Base-by-base conservation (phyloP, 2,888 invertebrate genomes). In the Pristionchus japonicus region DNA sequence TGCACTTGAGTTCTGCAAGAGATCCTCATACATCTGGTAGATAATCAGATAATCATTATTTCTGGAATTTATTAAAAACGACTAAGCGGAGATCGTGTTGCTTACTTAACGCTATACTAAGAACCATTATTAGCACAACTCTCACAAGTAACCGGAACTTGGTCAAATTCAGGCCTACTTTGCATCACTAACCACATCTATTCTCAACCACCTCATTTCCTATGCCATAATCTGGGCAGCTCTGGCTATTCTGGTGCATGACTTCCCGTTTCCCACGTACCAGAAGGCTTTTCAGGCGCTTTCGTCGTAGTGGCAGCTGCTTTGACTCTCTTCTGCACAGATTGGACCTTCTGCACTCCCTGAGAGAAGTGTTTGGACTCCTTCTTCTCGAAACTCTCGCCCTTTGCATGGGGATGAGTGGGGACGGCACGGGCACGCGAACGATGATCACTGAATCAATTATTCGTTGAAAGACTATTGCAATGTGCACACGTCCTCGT, bases 391-490 rank as follows among this genome's bases (percentile, higher is more conserved):
- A 77, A 77, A 43, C 77, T 77, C 11, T 77, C 77, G 2, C 77
- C 77, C 77, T 77, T 77, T 11, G 43, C 2, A 20, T 47, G 77
- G 43, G 77, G 77, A 43, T 77, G 77, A 31, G 77, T 77, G 77
- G 43, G 43, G 11, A 77, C 77, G 1, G 77, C 40, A 15, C 77
- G 77, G 13, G 77, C 77, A n/a, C 43, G 77, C 1, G 77, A 47
- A 0, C 47, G 77, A 47, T 77, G 77, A 40, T 77, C 77, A 77
- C 77, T 77, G 77, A 70, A 37, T 13, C 0, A 13, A n/a, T 64
- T 7, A 57, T 13, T 57, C 57, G 57, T 13, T 6, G 23, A 23
- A 57, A 13, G 7, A 23, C 57, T n/a, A n/a, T n/a, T n/a, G n/a
- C n/a, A n/a, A n/a, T n/a, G n/a, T n/a, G n/a, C n/a, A n/a, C n/a